These are phyloP conservation scores for Drosophila lacteicornis DNA, from an alignment of 1,140 invertebrate species.

Conservation along the genomic window DNA sequence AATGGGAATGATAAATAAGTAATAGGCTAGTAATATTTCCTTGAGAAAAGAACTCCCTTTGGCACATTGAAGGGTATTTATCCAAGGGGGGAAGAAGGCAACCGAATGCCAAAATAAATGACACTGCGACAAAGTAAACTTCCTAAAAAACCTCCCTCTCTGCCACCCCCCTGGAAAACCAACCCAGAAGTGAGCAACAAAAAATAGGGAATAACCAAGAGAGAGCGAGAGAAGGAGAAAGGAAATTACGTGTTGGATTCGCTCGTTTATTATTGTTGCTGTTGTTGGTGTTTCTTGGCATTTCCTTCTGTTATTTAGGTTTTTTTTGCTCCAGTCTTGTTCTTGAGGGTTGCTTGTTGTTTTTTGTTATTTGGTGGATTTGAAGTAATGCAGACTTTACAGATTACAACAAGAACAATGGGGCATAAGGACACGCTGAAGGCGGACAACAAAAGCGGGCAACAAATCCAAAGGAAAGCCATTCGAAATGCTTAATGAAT, in stretches of 20 bases:
- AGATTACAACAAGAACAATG: constrained; percentile 67
- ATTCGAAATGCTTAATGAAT: constrained; percentile 52
- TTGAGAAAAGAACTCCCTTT: too few species aligned
- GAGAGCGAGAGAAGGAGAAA: constrained; percentile 20
- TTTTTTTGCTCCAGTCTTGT: constrained; percentile 8
- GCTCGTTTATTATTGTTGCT: constrained; percentile 12
- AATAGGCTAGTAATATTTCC: too few species aligned
- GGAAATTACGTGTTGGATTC: constrained; percentile 71
- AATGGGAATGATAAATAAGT: too few species aligned
- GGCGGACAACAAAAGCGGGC: constrained; percentile 34
- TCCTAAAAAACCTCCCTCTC: constrained; percentile 29
- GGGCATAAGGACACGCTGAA: constrained; percentile 14
- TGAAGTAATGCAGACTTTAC: constrained; percentile 80
- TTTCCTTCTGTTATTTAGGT: constrained; percentile 25
- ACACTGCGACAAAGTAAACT: constrained; percentile 82
- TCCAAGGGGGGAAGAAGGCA: neutral
- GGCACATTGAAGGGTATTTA: neutral
- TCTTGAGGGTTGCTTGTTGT: constrained; percentile 21
- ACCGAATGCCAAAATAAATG: constrained; percentile 75
- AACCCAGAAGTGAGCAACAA: constrained; percentile 53
- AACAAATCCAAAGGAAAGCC: constrained; percentile 43
- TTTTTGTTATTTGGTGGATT: constrained; percentile 57
- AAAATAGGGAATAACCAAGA: constrained; percentile 10
- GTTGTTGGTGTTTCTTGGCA: constrained; percentile 42
- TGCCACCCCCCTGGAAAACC: neutral